Percentiles rank a stretch among this genome's conserved stretches.
phyloP scores from a whole-genome alignment of 2,797 vertebrate genomes.

The Sebastes ruberrimus region DNA sequence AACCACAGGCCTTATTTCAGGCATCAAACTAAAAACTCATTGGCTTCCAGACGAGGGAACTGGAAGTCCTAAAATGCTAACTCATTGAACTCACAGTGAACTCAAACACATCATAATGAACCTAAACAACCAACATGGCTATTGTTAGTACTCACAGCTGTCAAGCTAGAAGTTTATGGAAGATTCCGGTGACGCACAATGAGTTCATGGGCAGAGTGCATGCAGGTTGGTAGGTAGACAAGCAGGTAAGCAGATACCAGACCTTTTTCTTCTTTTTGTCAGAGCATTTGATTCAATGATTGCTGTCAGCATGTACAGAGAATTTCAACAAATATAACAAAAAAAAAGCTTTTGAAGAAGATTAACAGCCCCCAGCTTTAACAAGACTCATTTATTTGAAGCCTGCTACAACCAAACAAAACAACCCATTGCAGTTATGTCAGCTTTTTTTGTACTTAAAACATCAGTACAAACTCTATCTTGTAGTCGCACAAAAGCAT shows the following conservation, averaged over 20 bases:
- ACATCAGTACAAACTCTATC: slow-evolving; percentile 9
- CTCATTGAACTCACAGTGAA: too few relatives aligned
- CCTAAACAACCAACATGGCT: not conserved
- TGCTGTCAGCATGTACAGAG: not conserved
- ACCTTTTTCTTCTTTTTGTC: not conserved
- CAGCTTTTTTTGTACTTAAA: not conserved
- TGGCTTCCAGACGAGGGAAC: too few relatives aligned
- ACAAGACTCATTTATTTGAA: not conserved
- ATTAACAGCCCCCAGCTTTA: not conserved
- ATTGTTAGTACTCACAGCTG: not conserved
- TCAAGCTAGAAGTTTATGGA: not conserved
- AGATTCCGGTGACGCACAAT: not conserved
- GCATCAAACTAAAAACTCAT: too few relatives aligned
- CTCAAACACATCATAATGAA: too few relatives aligned
- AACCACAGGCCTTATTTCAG: too few relatives aligned
- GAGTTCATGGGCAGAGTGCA: not conserved
- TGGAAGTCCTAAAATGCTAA: too few relatives aligned
- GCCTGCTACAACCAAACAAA: not conserved
- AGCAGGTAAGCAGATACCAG: not conserved
- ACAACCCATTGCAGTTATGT: not conserved
- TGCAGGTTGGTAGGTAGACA: not conserved
- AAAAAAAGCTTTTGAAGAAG: not conserved
- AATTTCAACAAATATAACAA: not conserved
- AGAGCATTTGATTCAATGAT: not conserved
- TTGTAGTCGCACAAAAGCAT: slow-evolving; percentile 18